These are phyloP conservation scores for Campylomormyrus numenius DNA, from an alignment of 2,113 vertebrate species.

Conservation along the genomic window DNA sequence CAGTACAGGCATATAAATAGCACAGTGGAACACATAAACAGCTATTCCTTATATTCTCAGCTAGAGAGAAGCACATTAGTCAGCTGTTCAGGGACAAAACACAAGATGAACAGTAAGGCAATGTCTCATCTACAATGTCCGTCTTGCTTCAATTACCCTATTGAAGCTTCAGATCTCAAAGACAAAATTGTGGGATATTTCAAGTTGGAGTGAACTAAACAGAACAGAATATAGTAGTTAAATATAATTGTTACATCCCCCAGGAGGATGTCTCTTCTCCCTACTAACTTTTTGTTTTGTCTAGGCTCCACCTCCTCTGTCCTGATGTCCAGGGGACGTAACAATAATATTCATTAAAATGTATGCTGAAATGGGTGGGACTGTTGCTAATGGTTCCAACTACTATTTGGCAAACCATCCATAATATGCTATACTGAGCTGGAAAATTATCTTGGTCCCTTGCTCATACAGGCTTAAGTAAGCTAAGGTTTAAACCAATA, in stretches of 20 bases:
- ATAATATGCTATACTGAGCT: too few relatives aligned
- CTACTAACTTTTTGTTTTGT: too few relatives aligned
- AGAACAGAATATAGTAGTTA: background rate
- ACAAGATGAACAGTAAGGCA: background rate
- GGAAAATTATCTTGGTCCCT: too few relatives aligned
- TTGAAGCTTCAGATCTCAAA: background rate
- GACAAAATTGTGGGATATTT: background rate
- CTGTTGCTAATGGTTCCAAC: too few relatives aligned
- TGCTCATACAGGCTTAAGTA: too few relatives aligned
- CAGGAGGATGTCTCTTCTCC: too few relatives aligned
- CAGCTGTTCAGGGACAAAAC: background rate
- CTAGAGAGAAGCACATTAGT: background rate
- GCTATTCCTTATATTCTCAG: background rate
- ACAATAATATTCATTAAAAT: background rate
- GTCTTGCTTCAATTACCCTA: background rate
- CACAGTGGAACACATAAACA: background rate
- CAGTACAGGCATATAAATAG: background rate
- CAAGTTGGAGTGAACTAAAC: background rate
- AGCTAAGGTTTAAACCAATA: too few relatives aligned
- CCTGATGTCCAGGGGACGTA: too few relatives aligned
- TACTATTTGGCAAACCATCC: too few relatives aligned
- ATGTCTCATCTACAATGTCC: background rate
- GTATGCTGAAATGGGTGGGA: too few relatives aligned
- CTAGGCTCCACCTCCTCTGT: too few relatives aligned
- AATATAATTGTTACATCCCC: background rate